Evolutionary conservation across 2,113 vertebrate species (phyloP), one percentile per base, ranked within the genome.

Genomic region (Paracanthobrama guichenoti): DNA sequence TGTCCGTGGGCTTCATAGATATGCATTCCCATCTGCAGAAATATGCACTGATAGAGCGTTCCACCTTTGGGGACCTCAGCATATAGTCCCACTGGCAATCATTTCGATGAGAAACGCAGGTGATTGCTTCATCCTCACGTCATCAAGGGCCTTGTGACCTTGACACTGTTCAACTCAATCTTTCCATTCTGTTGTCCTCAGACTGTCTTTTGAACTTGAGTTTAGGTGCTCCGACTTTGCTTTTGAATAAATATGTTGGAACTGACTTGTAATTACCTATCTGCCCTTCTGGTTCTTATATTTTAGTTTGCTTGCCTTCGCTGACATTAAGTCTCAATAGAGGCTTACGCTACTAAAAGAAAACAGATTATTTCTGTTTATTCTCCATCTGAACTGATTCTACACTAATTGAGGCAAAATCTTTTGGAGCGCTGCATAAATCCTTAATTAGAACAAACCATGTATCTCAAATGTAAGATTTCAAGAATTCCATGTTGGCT

Each of bases 71-170:
- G 42, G 79, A 81, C 79, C 79, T 67, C 46, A n/a, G 62, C 18
- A 50, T 67, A 67, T 10, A 20, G 62, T 81, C 79, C 60, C 79
- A 81, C 6, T 67, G 79, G 79, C 79, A 81, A 81, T 81, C 79
- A 67, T 67, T 81, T 67, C 62, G n/a, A 79, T 64, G 44, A 44
- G 55, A 66, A 80, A 67, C 60, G 18, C 7, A 50, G 18, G 24
- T 20, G 46, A 67, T 81, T 81, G 79, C 79, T 81, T 66, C 46
- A 31, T 26, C 26, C 28, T 20, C 79, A 67, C 20, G 26, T 81
- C 79, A 67, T 67, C 44, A 53, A 80, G 42, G 59, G 39, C 59
- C 24, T 48, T 31, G 62, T 35, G 79, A 81, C 79, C 44, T 81
- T 67, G 79, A 81, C 44, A 67, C 79, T 67, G 18, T 53, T 67